These are phyloP conservation scores for Periparus ater DNA, from an alignment of 2,797 vertebrate genomes.

Conservation along the genomic window DNA sequence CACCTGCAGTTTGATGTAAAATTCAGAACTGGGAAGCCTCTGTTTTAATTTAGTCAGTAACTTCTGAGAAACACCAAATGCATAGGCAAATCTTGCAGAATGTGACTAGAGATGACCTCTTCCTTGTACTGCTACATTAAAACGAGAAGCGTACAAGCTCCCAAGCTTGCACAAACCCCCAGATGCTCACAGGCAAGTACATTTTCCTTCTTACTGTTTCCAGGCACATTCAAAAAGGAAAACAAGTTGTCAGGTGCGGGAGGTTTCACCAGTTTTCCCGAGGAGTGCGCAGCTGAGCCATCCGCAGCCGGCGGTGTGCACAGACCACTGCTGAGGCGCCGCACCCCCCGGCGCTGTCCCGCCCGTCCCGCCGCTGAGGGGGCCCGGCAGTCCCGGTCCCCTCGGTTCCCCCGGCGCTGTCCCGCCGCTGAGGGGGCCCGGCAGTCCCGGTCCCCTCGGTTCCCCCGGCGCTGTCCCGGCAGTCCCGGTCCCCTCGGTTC, in stretches of 20 bases:
- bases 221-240: background rate
- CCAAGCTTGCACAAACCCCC: background rate
- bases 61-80: background rate
- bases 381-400: too few relatives aligned
- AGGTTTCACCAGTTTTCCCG: too few relatives aligned
- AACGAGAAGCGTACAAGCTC: fast-evolving
- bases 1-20: background rate
- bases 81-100: background rate
- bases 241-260: fast-evolving
- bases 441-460: too few relatives aligned
- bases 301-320: fast-evolving
- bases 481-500: background rate
- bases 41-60: background rate
- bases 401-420: too few relatives aligned
- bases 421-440: too few relatives aligned
- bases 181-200: background rate
- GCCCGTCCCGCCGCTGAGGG: too few relatives aligned
- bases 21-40: background rate
- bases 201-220: background rate
- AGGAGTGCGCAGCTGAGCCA: fast-evolving
- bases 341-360: background rate
- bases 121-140: too few relatives aligned
- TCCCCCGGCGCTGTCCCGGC: too few relatives aligned
- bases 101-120: fast-evolving
- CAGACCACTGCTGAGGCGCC: background rate